Base-by-base conservation (phyloP, 2,888 invertebrate genomes). In the Mactromeris polynyma region DNA sequence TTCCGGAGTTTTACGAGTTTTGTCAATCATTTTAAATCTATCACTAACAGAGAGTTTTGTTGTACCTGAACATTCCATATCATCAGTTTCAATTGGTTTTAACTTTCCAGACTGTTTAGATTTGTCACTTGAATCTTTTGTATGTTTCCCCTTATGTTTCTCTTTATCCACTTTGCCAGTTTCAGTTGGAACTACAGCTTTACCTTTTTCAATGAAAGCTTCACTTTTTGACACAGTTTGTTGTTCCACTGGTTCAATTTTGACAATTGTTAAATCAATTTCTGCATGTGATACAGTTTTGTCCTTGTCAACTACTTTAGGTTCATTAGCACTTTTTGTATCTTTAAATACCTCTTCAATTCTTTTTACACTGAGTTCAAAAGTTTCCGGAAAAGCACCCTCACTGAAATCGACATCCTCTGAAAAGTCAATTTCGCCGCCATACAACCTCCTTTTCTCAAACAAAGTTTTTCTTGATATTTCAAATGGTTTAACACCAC, bases 301-400 rank as follows among this genome's bases (percentile, higher is more conserved):
- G 42, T 82, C 77, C 26, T 46, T 83, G 51, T 77, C 88, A 77
- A 9, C 64, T 40, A 26, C 19, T 83, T 87, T 83, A 26, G 64
- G 31, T 14, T 91, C 88, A 33, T 81, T 36, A 73, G 86, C 84
- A 19, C 21, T 80, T 42, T 88, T 88, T 33, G 87, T 86, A 81
- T 88, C 88, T 83, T 89, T 91, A 77, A 90, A 91, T 38, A 86
- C 89, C 78, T 90, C 90, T 83, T 91, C 90, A 80, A 91, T 90
- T 82, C 81, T 84, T 87, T 89, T 90, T 33, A 86, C 73, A 81
- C 87, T 90, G 7, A 90, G 84, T 90, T 92, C 91, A 88, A 90
- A 91, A 11, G 89, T 85, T 80, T 89, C 87, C 36, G 90, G 90
- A 84, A 92, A 92, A 19, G 88, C 89, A 38, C 87, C 87, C 83